Conservation (phyloP, 1,140 invertebrate species). For the Saxidomus purpurata region DNA sequence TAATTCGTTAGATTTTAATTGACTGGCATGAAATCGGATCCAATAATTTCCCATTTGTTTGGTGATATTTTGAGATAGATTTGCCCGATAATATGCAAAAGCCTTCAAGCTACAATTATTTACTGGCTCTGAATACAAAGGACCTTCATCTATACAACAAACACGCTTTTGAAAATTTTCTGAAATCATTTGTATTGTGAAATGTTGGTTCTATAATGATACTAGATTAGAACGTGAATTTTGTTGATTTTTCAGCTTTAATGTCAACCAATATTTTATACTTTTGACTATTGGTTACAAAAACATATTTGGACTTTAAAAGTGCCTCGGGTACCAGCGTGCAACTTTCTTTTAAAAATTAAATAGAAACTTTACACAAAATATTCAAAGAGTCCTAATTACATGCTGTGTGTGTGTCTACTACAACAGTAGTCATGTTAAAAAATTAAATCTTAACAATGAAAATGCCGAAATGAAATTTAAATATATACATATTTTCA, state of each 20-base stretch:
- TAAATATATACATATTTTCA: too few species aligned
- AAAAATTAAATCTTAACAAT: too few species aligned
- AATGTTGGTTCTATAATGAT: not conserved
- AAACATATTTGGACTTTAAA: not conserved
- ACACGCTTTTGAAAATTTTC: slow-evolving; percentile 32
- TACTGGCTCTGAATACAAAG: slow-evolving; percentile 41
- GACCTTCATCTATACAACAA: slow-evolving; percentile 34
- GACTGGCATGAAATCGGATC: slow-evolving; percentile 34
- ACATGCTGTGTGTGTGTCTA: too few species aligned
- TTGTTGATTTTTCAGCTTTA: slow-evolving; percentile 44
- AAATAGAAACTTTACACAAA: not conserved
- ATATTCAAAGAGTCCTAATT: too few species aligned
- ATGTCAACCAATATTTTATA: not conserved
- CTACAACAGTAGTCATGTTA: too few species aligned
- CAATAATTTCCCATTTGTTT: slow-evolving; percentile 53
- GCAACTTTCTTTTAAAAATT: not conserved
- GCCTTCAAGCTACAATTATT: slow-evolving; percentile 62
- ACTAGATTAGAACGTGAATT: not conserved
- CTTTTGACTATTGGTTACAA: not conserved
- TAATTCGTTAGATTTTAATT: slow-evolving; percentile 41
- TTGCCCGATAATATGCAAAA: slow-evolving; percentile 56
- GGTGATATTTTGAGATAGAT: slow-evolving; percentile 48
- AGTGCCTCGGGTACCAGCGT: not conserved
- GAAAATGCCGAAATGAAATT: too few species aligned
- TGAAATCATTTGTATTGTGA: not conserved